phyloP scores from a whole-genome alignment of 2,113 vertebrate species.

The Neofelis nebulosa region DNA sequence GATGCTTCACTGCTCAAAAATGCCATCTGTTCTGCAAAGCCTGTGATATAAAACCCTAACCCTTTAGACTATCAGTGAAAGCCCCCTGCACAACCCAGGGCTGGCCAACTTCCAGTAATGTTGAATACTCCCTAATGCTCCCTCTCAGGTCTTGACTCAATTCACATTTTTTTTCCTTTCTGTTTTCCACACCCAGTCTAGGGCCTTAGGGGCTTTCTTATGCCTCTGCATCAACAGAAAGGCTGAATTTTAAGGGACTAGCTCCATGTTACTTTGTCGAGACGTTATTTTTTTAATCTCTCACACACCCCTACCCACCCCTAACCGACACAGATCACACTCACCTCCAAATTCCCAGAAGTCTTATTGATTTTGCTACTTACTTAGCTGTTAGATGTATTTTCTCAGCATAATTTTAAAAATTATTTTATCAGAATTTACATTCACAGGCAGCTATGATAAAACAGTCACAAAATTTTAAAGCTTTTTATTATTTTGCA shows the following conservation, averaged over 20 bases:
- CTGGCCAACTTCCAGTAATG: too few species aligned
- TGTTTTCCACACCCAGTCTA: not conserved
- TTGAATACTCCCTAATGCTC: accelerated
- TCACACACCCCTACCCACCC: accelerated
- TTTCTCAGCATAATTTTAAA: not conserved
- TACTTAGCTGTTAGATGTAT: not conserved
- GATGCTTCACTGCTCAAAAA: not conserved
- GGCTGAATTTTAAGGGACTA: not conserved
- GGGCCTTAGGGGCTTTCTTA: accelerated
- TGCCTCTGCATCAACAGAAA: not conserved
- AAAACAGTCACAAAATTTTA: not conserved
- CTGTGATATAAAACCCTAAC: not conserved
- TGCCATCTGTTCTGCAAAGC: not conserved
- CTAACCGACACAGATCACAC: not conserved
- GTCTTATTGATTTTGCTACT: not conserved
- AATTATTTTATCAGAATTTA: not conserved
- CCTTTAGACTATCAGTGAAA: not conserved
- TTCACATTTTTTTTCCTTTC: not conserved
- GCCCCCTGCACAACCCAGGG: accelerated
- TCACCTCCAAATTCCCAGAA: not conserved
- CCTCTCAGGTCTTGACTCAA: not conserved
- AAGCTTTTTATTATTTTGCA: not conserved
- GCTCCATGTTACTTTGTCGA: not conserved
- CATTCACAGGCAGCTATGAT: not conserved
- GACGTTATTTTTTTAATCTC: not conserved